Conservation (phyloP, 2,888 invertebrate species). For the Latrodectus hesperus region DNA sequence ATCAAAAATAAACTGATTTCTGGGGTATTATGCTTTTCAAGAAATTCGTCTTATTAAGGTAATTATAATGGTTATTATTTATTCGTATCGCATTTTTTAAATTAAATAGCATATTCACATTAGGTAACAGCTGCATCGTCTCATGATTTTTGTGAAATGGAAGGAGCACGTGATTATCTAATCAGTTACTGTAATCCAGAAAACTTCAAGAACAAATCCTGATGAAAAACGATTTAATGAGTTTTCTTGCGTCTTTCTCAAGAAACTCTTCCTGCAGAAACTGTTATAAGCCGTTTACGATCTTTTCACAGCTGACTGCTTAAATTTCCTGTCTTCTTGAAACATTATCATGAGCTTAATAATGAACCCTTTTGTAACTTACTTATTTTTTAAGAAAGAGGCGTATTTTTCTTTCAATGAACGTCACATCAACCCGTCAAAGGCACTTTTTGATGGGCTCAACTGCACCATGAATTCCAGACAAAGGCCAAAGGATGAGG, state of each 20-base stretch:
- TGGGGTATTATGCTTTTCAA: not conserved
- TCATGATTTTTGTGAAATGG: no score
- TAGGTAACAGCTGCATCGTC: no score
- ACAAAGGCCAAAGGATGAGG: not conserved
- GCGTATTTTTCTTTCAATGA: not conserved
- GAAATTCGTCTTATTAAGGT: not conserved
- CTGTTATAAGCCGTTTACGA: slow-evolving; percentile 41
- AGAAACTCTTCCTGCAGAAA: slow-evolving; percentile 24
- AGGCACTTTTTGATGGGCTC: slow-evolving; percentile 11
- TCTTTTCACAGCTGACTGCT: slow-evolving; percentile 37
- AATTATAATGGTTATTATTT: not conserved
- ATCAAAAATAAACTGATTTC: no score
- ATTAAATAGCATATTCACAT: not conserved
- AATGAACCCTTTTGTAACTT: slow-evolving; percentile 36
- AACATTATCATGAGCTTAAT: slow-evolving; percentile 29
- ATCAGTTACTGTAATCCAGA: slow-evolving; percentile 2
- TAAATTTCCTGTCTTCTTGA: slow-evolving; percentile 31
- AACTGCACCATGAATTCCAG: not conserved
- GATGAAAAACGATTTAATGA: slow-evolving; percentile 48
- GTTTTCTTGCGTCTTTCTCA: slow-evolving; percentile 34
- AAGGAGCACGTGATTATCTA: no score
- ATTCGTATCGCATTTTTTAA: not conserved
- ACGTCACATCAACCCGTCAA: slow-evolving; percentile 7
- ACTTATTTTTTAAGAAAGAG: slow-evolving; percentile 9
- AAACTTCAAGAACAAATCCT: slow-evolving; percentile 27